Evolutionary conservation across 2,113 vertebrate genomes (phyloP), one percentile per base, ranked within the genome.

Genomic region (Thunnus maccoyii): DNA sequence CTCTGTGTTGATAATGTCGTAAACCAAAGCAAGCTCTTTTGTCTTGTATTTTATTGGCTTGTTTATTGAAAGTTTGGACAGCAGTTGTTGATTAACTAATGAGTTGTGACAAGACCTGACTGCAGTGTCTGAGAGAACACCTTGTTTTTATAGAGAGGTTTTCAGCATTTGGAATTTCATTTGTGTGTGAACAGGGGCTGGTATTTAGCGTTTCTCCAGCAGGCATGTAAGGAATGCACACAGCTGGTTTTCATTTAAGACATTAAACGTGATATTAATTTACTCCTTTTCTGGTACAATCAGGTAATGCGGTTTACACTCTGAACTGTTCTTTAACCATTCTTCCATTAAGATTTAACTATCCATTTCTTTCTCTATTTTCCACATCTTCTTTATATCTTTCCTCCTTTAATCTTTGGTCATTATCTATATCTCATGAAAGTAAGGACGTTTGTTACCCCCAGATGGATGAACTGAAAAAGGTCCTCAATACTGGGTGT

Each of bases 151-250:
- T n/a, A 47, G 36, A 22, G 18, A 57, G 13, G 13, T 48, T 55
- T 30, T 65, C 4, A 12, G n/a, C 9, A 20, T 2, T 15, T 55
- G 20, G 25, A 32, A 71, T 67, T 61, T 46, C 4, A 52, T 71
- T 58, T 65, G 32, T 27, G 0, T 64, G 46, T 57, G 52, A 52
- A 25, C 32, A 60, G 10, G 8, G 36, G 36, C 36, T 41, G 36
- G 6, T 47, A 47, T 51, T 60, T 50, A 78, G 36, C 12, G 15
- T 20, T 64, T 18, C 36, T 25, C n/a, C 25, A 56, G 13, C 17
- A 61, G 32, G 56, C 30, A 52, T 57, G 58, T 3, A 25, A 69
- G 63, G 70, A 77, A 70, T 79, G 56, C 78, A 58, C 8, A 25
- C 51, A 64, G 84, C 62, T 78, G 63, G 6, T 9, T 41, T 41